Evolutionary conservation across 2,888 invertebrate species (phyloP).

Genomic region (Vannuccia rotundouncinata): DNA sequence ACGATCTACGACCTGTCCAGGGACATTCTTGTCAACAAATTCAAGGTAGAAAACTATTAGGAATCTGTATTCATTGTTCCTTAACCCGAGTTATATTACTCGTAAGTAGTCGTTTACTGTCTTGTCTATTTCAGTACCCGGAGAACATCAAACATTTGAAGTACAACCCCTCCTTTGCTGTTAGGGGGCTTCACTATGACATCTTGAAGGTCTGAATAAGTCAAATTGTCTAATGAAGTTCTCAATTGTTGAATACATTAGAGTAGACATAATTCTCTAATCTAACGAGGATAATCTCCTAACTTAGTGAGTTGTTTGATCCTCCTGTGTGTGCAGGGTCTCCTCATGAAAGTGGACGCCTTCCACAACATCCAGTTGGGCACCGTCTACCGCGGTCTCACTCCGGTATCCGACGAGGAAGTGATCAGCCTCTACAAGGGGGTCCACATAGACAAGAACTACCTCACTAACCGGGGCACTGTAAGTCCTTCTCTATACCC

Average conservation of each 20-base stretch:
- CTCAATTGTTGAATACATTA: too few relatives aligned
- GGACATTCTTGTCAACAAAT: background rate
- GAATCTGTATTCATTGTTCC: background rate
- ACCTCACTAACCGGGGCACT: conserved; percentile 54
- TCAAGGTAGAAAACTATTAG: background rate
- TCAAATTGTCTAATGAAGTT: too few relatives aligned
- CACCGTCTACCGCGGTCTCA: conserved; percentile 76
- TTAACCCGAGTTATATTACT: too few relatives aligned
- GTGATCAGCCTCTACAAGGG: conserved; percentile 71
- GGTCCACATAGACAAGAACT: conserved; percentile 54
- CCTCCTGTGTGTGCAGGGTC: conserved; percentile 59
- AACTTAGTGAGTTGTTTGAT: too few relatives aligned
- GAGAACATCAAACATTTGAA: conserved; percentile 69
- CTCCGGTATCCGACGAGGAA: conserved; percentile 73
- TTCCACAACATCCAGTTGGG: conserved; percentile 93
- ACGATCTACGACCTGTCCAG: conserved; percentile 7
- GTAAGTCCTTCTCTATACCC: conserved; percentile 45
- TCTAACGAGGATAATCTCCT: too few relatives aligned
- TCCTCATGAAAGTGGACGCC: conserved; percentile 85
- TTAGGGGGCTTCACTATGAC: conserved; percentile 94
- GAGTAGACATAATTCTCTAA: too few relatives aligned
- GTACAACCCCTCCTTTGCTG: conserved; percentile 86
- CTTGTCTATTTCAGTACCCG: conserved; percentile 66
- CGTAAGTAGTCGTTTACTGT: too few relatives aligned
- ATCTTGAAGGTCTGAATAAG: conserved; percentile 72